Base-by-base conservation (phyloP, 2,797 vertebrate species). In the Zalophus californianus region DNA sequence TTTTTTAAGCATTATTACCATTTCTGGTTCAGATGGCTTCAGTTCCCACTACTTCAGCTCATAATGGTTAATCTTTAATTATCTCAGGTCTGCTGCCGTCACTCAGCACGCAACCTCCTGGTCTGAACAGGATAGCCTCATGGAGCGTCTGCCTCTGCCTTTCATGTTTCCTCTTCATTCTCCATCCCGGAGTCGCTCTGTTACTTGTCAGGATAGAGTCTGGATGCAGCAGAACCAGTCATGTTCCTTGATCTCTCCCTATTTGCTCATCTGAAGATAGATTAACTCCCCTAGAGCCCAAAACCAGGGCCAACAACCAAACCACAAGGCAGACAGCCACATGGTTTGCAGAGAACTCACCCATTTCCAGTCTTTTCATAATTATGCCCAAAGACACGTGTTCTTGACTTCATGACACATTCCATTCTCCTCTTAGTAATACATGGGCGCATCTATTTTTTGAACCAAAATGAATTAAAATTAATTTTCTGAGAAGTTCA, bases 351-450 rank as follows among this genome's bases (percentile, higher is more conserved):
- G 54, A 89, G 48, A 72, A 84, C 62, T 92, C 29, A 11, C 32
- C 72, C 84, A n/a, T 91, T 85, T 18, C 73, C 54, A 68, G 27
- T n/a, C 70, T 96, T 80, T 89, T 68, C 70, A 23, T 86, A 95
- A 93, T 58, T n/a, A 92, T 11, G 50, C 52, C 58, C 84, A 79
- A 27, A 35, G 64, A 79, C 44, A 72, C 72, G 2, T 60, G 70
- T 60, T 90, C 77, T 70, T 80, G 64, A 93, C 66, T 83, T 82
- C 44, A 68, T 92, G 58, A 58, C 54, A 82, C 8, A 3, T 35
- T 48, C n/a, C 92, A 73, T 85, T 90, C 68, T 96, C 66, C 60
- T 95, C 84, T 96, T 72, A 52, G n/a, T 90, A 92, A 90, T 64
- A 70, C 27, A 58, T 58, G 25, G 35, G 91, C 14, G 5, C 38